Evolutionary conservation across 2,797 vertebrate species (phyloP), one percentile per base, ranked within the genome.

Genomic region (Tamandua tetradactyla): DNA sequence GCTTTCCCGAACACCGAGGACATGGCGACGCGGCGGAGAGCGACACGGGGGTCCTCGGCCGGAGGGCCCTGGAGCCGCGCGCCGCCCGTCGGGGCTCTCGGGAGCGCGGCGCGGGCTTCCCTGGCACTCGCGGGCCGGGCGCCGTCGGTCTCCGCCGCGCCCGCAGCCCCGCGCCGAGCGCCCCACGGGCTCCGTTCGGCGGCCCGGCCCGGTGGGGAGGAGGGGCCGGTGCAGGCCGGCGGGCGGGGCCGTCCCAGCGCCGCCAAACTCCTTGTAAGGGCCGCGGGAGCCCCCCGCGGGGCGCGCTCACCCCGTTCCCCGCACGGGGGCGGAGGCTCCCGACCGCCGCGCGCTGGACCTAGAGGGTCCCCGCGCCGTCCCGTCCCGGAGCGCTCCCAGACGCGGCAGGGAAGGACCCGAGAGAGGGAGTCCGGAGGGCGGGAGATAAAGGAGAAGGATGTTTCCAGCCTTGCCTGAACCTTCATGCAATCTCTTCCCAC

Each of bases 1-100:
- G 97, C 96, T 94, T 99, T 99, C 47, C 99, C 98, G 94, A 99
- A 99, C 98, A 99, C 98, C 91, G 98, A 95, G 35, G 98, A 98
- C 98, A 99, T 99, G 91, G 86, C 98, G 91, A 94, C 69, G 76
- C 87, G 17, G 85, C 59, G 4, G 59, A 40, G 17, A 9, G 59
- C 42, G 74, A 11, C 91, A 3, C 47, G 18, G 55, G 55, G 61
- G 52, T 78, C 32, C 35, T 23, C 0, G n/a, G 47, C 57, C 42
- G 23, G 5, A 12, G 84, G 82, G 74, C 68, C 82, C 75, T 14
- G 30, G 44, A 79, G 78, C 14, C 68, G 68, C 62, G 18, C 71
- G 27, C 79, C 35, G 80, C 94, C 74, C 30, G 89, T 76, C 84
- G 69, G 61, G 64, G 47, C 80, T 35, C 64, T 42, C 25, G n/a